A percentile compares a stretch with the other conserved stretches of the same genome.
These are phyloP conservation scores for Silurus lanzhouensis DNA, from an alignment of 2,797 vertebrate species.

Conservation along the genomic window DNA sequence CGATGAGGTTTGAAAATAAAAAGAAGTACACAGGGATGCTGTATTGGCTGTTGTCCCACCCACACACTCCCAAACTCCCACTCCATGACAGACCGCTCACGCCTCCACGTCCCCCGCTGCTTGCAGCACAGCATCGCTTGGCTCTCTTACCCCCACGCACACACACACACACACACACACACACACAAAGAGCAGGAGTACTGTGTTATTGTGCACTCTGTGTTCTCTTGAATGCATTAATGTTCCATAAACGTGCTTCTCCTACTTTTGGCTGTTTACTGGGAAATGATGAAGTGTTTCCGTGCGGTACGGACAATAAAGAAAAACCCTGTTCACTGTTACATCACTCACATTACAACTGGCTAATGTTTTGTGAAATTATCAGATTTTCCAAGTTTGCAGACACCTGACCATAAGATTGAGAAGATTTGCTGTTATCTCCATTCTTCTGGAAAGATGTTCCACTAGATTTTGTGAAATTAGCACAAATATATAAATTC, in stretches of 20 bases:
- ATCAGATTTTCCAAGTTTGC: too few relatives aligned
- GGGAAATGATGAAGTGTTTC: not conserved
- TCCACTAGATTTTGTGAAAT: too few relatives aligned
- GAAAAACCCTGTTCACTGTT: too few relatives aligned
- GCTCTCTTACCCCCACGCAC: constrained; percentile 32
- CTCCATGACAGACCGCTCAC: constrained; percentile 43
- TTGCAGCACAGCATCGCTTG: constrained; percentile 55
- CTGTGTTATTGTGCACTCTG: constrained; percentile 36
- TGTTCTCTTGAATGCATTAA: constrained; percentile 35
- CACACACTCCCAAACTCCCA: constrained; percentile 48
- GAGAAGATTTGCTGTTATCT: too few relatives aligned
- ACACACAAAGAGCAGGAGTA: not conserved
- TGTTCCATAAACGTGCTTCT: not conserved
- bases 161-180: not conserved
- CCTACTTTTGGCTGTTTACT: not conserved
- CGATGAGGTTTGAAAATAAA: constrained; percentile 42
- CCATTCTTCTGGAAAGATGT: too few relatives aligned
- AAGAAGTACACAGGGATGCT: constrained; percentile 15
- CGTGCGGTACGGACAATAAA: not conserved
- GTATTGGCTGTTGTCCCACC: constrained; percentile 35
- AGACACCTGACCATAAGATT: too few relatives aligned
- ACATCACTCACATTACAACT: not conserved
- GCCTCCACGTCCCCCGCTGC: constrained; percentile 43
- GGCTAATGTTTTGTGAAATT: too few relatives aligned
- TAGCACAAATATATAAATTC: too few relatives aligned